Evolutionary conservation across 2,888 invertebrate species (phyloP), one percentile per base, ranked within the genome.

Genomic region (Orchesellides sinensis): DNA sequence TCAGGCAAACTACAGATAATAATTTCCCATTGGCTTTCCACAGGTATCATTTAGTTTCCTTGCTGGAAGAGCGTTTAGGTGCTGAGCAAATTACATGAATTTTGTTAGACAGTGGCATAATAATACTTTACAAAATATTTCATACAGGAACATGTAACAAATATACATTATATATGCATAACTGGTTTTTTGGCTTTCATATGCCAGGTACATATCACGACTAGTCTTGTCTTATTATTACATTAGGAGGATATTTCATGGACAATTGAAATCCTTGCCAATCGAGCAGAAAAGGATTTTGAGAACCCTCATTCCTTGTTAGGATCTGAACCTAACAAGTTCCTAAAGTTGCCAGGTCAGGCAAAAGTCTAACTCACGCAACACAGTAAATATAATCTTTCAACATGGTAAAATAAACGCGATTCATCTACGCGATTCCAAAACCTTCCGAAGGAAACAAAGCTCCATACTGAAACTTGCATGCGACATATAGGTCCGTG

Each of bases 211-310:
- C n/a, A n/a, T n/a, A n/a, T n/a, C n/a, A n/a, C n/a, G n/a, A n/a
- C n/a, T n/a, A n/a, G n/a, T n/a, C n/a, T n/a, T n/a, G n/a, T n/a
- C n/a, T n/a, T n/a, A 10, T 25, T 14, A 27, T 14, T 2, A 4
- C n/a, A 59, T 29, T n/a, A 74, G 52, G 75, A 75, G 45, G 66
- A 61, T 21, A 40, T 69, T 77, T 69, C 77, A 77, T 77, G 77
- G 77, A 77, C 77, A 69, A 77, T 77, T 8, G 23, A 68, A 69
- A 77, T 59, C 77, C 77, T 68, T 68, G 68, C 77, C 47, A 59
- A 68, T 77, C 66, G n/a, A 12, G 56, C 68, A 68, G 66, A 77
- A 66, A 77, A 40, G 6, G 17, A 21, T 75, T 66, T 66, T 12
- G 68, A 59, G 59, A 77, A 40, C 23, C 59, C 61, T 77, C 69